Base-by-base conservation (phyloP, 1,140 invertebrate genomes). In the Bombus consobrinus region DNA sequence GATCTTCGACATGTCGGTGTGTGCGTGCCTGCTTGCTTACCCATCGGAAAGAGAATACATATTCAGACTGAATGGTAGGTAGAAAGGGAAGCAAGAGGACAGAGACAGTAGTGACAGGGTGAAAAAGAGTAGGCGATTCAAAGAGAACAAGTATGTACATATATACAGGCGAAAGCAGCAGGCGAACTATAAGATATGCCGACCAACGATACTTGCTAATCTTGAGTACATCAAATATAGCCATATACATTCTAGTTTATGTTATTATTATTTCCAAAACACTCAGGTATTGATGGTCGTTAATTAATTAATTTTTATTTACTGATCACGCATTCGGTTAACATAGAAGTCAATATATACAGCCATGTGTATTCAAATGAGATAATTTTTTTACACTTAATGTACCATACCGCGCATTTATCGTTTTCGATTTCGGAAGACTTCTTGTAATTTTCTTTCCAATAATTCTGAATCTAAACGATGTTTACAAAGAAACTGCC, bases 401-500 rank as follows among this genome's bases (percentile, higher is more conserved):
- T 53, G 0, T 22, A 53, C 41, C 34, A 37, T 64, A 41, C 34
- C 32, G 2, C 47, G 47, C 47, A 53, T 18, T 15, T 47, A 43
- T 79, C 8, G 66, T 59, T 76, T 72, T 79, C 66, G 18, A 66
- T 71, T 71, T 43, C 43, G 32, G 57, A 74, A 81, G 32, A 94
- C 86, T 53, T 92, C 85, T 18, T 89, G 85, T 25, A 97, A 92
- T 91, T 93, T 95, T 71, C 90, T 94, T 69, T 96, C 92, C 78
- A 97, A 95, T 6, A 96, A 92, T 22, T 94, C 90, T 84, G 93
- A 92, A 93, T 98, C 96, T 71, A 98, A 96, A 89, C 95, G 96
- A 94, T 98, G 97, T 95, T 98, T 98, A 95, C 98, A 98, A 41
- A 98, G 95, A 95, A 97, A 98, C 91, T 97, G 95, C 28, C 97